Evolutionary conservation across 2,113 vertebrate species (phyloP).

Genomic region (Capricornis sumatraensis): DNA sequence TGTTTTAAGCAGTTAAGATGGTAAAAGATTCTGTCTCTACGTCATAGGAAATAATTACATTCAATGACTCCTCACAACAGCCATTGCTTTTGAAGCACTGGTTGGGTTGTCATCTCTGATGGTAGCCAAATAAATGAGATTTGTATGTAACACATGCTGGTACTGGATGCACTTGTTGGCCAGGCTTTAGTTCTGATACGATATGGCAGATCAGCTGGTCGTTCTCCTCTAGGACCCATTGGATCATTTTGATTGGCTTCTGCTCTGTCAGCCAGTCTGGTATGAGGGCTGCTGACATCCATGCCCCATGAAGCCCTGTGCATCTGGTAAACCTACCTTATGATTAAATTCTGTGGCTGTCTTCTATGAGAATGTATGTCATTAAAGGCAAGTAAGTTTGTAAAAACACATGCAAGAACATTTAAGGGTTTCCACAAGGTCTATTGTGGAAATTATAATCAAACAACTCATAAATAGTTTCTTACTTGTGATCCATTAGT

Average conservation of each 20-base stretch:
- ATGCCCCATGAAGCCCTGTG: not conserved
- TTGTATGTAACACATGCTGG: slow-evolving; percentile 92
- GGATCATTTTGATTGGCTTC: not conserved
- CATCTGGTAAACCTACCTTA: not conserved
- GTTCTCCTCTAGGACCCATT: not conserved
- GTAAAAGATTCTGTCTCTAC: not conserved
- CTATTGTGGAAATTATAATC: not conserved
- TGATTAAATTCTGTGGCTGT: not conserved
- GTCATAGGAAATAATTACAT: not conserved
- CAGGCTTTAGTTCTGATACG: not conserved
- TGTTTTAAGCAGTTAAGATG: not conserved
- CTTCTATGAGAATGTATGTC: not conserved
- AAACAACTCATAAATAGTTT: not conserved
- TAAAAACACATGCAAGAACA: not conserved
- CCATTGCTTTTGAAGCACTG: slow-evolving; percentile 16
- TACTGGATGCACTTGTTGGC: slow-evolving; percentile 69
- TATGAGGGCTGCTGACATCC: not conserved
- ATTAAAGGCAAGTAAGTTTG: not conserved
- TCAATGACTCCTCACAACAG: not conserved
- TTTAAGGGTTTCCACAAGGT: not conserved
- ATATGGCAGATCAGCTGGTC: not conserved
- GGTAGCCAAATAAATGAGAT: slow-evolving; percentile 92
- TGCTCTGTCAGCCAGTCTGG: not conserved
- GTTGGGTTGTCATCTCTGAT: slow-evolving; percentile 86
- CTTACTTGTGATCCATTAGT: not conserved